Evolutionary conservation across 2,888 invertebrate species (phyloP).

Genomic region (Spisula subtruncata): DNA sequence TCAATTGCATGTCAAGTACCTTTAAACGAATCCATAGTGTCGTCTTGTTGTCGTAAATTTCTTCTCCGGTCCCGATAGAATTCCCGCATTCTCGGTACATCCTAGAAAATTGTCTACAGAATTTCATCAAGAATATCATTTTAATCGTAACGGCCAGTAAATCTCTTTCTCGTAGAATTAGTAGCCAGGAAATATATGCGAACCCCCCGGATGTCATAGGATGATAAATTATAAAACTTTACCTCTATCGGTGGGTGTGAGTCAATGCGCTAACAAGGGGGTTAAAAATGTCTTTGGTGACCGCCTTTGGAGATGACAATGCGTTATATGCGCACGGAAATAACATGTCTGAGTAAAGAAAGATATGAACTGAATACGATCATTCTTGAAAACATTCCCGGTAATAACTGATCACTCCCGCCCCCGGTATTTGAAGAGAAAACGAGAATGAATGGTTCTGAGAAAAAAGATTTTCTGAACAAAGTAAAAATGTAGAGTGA

Average conservation of each 20-base stretch:
- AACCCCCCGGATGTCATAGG: neutral
- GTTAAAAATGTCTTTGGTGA: too few relatives aligned
- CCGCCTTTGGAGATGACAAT: neutral
- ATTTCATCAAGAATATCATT: neutral
- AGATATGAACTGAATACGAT: neutral
- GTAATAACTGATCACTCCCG: neutral
- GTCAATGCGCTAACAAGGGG: neutral
- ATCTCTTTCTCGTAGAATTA: neutral
- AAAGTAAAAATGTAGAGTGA: too few relatives aligned
- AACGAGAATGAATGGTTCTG: neutral
- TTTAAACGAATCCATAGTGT: too few relatives aligned
- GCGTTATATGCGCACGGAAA: neutral
- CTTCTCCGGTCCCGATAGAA: too few relatives aligned
- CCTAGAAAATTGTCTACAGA: neutral
- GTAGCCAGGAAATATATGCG: neutral
- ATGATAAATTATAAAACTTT: neutral
- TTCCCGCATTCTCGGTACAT: neutral
- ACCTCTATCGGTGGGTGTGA: neutral
- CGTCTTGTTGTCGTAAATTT: too few relatives aligned
- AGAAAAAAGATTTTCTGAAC: neutral
- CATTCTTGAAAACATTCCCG: neutral
- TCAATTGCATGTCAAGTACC: too few relatives aligned
- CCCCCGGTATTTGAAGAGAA: neutral
- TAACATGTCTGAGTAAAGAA: neutral
- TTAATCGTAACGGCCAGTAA: neutral